Base-by-base conservation (phyloP, 2,888 invertebrate genomes). In the Oscheius sp. region DNA sequence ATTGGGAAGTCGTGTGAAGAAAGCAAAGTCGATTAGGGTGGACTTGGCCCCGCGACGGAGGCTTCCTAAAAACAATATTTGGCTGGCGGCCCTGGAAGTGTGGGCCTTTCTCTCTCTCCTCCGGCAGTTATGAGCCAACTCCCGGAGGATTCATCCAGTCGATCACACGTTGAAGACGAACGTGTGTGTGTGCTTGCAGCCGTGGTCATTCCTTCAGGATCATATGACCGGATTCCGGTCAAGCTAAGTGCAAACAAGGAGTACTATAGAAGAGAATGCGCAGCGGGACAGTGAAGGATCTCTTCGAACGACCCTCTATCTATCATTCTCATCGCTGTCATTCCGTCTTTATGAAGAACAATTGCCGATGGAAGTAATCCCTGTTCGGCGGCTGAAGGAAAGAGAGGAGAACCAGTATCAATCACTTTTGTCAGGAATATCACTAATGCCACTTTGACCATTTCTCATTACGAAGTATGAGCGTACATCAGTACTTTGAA, bases 21-120 rank as follows among this genome's bases (percentile, higher is more conserved):
- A 68, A 68, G 68, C 68, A 68, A 68, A 68, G 68, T 68, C 68
- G 68, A 68, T 68, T 68, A 68, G 68, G 68, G 37, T 55, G 68
- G 55, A 29, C 55, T 42, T 3, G 42, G 4, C 42, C 42, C 53
- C 55, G 68, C 68, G 68, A 68, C 68, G 68, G 21, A 55, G 53
- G 68, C 68, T 53, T 42, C 63, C 48, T 21, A 65, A 65, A 65
- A 65, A 65, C 65, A 65, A 65, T 65, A 65, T 65, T 65, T 65
- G 65, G 65, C 65, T 21, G 21, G 21, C 55, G 53, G 68, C 47
- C 7, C 32, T 63, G 53, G 55, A 37, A 32, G 33, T 13, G 55
- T 63, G 48, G 21, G 21, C 21, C 21, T 21, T 21, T 29, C 48
- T 63, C 32, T 13, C 53, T 11, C 53, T 53, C 59, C 10, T 9